phyloP scores from a whole-genome alignment of 1,140 invertebrate genomes.

The Contarinia nasturtii region DNA sequence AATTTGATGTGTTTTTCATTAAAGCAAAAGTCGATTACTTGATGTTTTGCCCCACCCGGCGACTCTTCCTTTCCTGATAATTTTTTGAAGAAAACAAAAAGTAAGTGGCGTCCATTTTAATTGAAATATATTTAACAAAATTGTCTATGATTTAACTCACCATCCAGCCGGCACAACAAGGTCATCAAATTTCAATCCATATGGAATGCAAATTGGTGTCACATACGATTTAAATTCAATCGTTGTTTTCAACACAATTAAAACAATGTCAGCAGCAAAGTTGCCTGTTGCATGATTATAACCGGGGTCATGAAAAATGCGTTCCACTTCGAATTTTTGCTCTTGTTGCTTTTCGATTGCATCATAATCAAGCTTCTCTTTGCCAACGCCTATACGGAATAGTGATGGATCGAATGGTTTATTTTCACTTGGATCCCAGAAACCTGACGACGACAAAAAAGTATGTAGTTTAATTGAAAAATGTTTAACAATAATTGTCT shows the following conservation, averaged over 20 bases:
- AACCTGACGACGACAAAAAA: constrained; percentile 1
- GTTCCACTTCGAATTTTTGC: constrained; percentile 1
- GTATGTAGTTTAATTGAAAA: no score
- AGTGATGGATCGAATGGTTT: constrained; percentile 3
- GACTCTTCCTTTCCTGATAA: constrained; percentile 3
- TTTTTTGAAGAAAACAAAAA: no score
- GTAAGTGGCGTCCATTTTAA: no score
- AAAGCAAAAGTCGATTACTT: no score
- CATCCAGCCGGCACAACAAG: background rate
- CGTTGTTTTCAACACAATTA: background rate
- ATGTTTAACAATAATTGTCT: no score
- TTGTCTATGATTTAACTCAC: no score
- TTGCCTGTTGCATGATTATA: background rate
- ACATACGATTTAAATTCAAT: constrained; percentile 1
- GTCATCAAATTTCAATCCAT: background rate
- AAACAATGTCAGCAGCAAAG: background rate
- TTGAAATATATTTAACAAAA: no score
- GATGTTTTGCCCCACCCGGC: constrained; percentile 7
- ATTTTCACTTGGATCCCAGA: constrained; percentile 11
- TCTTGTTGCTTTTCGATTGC: background rate
- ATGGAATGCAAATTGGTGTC: background rate
- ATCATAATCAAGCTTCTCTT: constrained; percentile 8
- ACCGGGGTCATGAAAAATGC: background rate
- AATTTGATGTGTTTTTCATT: no score
- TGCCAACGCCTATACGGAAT: constrained; percentile 11